Conservation (phyloP, 2,797 vertebrate species). For the Eulemur coronatus region DNA sequence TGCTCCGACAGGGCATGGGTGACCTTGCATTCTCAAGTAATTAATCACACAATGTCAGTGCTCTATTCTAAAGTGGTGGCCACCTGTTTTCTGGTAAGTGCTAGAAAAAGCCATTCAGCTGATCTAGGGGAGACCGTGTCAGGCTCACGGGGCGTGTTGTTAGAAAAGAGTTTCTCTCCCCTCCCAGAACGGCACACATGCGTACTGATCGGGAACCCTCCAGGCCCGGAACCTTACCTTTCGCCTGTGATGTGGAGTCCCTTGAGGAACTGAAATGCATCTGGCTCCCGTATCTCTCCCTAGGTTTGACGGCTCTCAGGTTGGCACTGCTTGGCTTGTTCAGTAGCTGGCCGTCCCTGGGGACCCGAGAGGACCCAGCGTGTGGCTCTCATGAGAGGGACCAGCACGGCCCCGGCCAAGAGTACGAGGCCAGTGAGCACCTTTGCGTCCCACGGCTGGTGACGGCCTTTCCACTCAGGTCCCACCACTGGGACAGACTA, state of each 20-base stretch:
- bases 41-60: fast-evolving
- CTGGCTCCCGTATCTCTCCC: background rate
- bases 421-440: background rate
- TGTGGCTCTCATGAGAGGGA: background rate
- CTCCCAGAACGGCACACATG: background rate
- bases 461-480: background rate
- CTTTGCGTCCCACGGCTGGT: background rate
- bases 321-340: background rate
- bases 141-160: background rate
- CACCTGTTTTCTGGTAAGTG: background rate
- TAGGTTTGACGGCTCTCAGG: too few relatives aligned
- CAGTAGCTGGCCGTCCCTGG: background rate
- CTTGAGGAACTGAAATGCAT: background rate
- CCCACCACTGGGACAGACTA: fast-evolving
- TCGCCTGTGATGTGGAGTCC: too few relatives aligned
- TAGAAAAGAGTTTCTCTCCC: background rate
- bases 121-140: background rate
- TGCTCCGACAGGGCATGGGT: background rate
- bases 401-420: background rate
- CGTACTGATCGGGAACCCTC: background rate
- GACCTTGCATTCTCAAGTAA: too few relatives aligned
- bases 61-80: background rate
- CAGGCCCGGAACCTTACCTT: background rate
- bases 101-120: too few relatives aligned
- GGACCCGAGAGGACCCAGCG: background rate